Base-by-base conservation (phyloP, 35 echinoderm and acorn worm species). In the Heliocidaris tuberculata region DNA sequence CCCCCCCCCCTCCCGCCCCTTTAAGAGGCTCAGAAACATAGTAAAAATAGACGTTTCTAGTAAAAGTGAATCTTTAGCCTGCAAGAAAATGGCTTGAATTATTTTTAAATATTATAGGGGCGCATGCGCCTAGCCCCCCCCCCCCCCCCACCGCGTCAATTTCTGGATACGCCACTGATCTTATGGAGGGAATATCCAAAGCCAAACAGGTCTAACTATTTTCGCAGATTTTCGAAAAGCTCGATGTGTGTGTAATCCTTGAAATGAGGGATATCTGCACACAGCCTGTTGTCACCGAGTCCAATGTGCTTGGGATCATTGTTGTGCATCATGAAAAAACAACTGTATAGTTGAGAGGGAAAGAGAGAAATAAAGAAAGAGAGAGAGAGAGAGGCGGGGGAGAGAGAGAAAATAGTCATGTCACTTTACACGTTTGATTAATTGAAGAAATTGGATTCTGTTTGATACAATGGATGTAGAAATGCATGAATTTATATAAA, bases 251-350 rank as follows among this genome's bases (percentile, higher is more conserved):
- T 93, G 91, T 49, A 50, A 11, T 49, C 30, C n/a, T 93, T 93
- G 49, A 19, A 93, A 15, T 59, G 47, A 3, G 91, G 91, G 17
- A 10, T 52, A 59, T 93, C 91, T 13, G 91, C 47, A 19, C 31
- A 49, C 91, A 93, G 30, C 50, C 32, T 93, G 47, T 59, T 59
- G 48, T 93, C 29, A 30, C 91, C 91, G 2, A 93, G 91, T 50
- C 91, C 91, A 0, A 93, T 59, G 50, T 93, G 91, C n/a, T 49
- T 50, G 5, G 91, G 91, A 16, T 93, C 50, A 48, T 93, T 93
- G 50, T 93, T 32, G 30, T 93, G 91, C 91, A 93, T 93, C 91
- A 93, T 93, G 91, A 93, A 93, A 16, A 93, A 93, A 31, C 91
- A 93, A 59, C 91, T 93, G 91, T 24, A n/a, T n/a, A 49, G 47